phyloP scores from a whole-genome alignment of 2,888 invertebrate genomes.

The Leptothorax acervorum region DNA sequence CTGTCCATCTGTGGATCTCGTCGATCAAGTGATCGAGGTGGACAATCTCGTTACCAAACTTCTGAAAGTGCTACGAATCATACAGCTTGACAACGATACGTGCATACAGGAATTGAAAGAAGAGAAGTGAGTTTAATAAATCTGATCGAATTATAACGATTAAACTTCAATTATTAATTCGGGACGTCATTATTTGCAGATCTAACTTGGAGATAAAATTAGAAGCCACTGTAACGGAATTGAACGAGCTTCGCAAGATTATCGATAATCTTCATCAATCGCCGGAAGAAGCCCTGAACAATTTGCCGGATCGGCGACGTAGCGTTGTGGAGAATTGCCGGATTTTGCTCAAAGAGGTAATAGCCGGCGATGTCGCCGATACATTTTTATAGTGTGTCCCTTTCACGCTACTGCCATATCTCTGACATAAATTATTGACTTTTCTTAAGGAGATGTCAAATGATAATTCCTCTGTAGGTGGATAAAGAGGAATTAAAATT shows the following conservation, averaged over 20 bases:
- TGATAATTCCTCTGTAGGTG: constrained; percentile 75
- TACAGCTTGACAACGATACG: constrained; percentile 90
- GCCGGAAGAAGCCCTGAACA: constrained; percentile 75
- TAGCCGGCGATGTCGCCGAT: constrained; percentile 71
- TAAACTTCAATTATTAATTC: neutral
- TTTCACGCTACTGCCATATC: constrained; percentile 58
- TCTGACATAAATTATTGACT: constrained; percentile 64
- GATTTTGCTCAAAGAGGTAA: constrained; percentile 78
- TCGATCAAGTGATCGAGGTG: constrained; percentile 91
- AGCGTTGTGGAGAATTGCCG: constrained; percentile 79
- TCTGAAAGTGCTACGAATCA: constrained; percentile 90
- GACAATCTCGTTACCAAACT: constrained; percentile 92
- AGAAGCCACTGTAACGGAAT: constrained; percentile 76
- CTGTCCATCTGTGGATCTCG: constrained; percentile 88
- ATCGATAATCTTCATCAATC: constrained; percentile 74
- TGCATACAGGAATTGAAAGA: constrained; percentile 89
- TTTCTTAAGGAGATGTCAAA: constrained; percentile 73
- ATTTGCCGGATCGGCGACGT: constrained; percentile 76
- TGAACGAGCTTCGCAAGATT: constrained; percentile 77
- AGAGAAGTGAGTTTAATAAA: constrained; percentile 86
- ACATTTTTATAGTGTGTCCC: constrained; percentile 67
- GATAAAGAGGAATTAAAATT: constrained; percentile 74
- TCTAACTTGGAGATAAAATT: constrained; percentile 82
- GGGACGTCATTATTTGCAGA: constrained; percentile 68
- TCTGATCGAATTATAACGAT: neutral